A percentile compares a stretch with the other conserved stretches of the same genome.
These are phyloP conservation scores for Eurystomus glaucurus DNA, from an alignment of 2,797 vertebrate species.

Conservation along the genomic window DNA sequence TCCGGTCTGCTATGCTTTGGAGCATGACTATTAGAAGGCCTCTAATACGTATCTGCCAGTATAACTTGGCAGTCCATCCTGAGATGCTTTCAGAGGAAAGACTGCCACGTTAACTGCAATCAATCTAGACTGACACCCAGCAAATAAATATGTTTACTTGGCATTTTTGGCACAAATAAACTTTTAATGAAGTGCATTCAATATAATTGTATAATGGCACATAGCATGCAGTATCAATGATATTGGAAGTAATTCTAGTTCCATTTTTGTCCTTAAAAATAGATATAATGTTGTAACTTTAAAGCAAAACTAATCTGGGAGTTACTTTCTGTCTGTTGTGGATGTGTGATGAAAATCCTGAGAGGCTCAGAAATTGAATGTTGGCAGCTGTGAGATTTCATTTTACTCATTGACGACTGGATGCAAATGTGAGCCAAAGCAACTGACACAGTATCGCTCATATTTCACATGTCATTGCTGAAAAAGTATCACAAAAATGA, in stretches of 20 bases:
- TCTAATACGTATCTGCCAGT: not conserved
- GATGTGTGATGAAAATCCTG: slow-evolving; percentile 11
- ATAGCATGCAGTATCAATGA: not conserved
- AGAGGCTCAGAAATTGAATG: not conserved
- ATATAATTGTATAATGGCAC: slow-evolving; percentile 28
- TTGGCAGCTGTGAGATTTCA: slow-evolving; percentile 40
- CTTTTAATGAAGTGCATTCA: slow-evolving; percentile 34
- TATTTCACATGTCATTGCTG: not conserved
- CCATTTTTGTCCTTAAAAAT: not conserved
- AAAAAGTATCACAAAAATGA: slow-evolving; percentile 44
- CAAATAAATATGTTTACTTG: slow-evolving; percentile 31
- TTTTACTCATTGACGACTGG: not conserved
- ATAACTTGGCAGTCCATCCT: not conserved
- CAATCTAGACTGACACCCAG: not conserved
- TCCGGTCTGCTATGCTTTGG: slow-evolving; percentile 10
- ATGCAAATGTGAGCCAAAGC: slow-evolving; percentile 27
- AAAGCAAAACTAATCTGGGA: slow-evolving; percentile 17
- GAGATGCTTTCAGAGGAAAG: not conserved
- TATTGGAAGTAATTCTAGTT: not conserved
- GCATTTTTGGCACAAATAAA: not conserved
- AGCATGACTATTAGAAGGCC: not conserved
- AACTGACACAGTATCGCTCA: not conserved
- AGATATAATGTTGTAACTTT: not conserved
- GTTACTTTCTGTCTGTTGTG: not conserved
- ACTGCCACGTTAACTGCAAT: slow-evolving; percentile 9